phyloP scores from a whole-genome alignment of 2,888 invertebrate species.

The Cantharis rufa region DNA sequence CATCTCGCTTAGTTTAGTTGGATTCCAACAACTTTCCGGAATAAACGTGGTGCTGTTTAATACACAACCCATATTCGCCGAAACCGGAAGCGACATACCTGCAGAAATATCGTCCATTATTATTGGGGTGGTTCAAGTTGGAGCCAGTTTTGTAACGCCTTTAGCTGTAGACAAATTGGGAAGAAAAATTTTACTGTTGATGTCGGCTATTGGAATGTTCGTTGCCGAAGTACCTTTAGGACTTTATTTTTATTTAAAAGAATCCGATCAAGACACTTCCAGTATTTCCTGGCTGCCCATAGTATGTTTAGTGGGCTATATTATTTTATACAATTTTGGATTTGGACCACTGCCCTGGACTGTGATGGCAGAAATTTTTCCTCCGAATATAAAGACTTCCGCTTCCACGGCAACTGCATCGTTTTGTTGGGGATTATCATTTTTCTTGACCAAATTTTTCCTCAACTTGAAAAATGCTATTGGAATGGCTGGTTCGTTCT shows the following conservation, averaged over 20 bases:
- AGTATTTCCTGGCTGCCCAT: slow-evolving; percentile 72
- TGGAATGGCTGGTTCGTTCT: neutral
- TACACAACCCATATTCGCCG: slow-evolving; percentile 70
- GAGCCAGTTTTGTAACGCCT: slow-evolving; percentile 73
- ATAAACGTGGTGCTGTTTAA: slow-evolving; percentile 82
- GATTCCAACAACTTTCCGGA: slow-evolving; percentile 83
- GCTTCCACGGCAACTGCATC: slow-evolving; percentile 75
- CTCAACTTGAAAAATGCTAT: slow-evolving; percentile 44
- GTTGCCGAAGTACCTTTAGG: slow-evolving; percentile 63
- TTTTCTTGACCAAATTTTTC: slow-evolving; percentile 74
- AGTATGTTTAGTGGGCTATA: slow-evolving; percentile 69
- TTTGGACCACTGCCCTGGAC: slow-evolving; percentile 82
- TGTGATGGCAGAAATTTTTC: slow-evolving; percentile 79
- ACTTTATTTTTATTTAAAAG: slow-evolving; percentile 66
- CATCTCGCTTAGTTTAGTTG: slow-evolving; percentile 25
- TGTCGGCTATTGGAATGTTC: slow-evolving; percentile 69
- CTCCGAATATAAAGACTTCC: slow-evolving; percentile 73
- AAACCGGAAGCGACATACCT: slow-evolving; percentile 64
- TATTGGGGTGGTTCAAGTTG: slow-evolving; percentile 72
- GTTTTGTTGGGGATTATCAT: slow-evolving; percentile 73
- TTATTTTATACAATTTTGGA: slow-evolving; percentile 70
- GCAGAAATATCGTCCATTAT: slow-evolving; percentile 72
- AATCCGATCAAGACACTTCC: slow-evolving; percentile 57
- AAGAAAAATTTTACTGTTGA: slow-evolving; percentile 68
- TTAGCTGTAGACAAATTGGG: slow-evolving; percentile 77